Evolutionary conservation across 2,113 vertebrate genomes (phyloP).

Genomic region (Desmodus rotundus): DNA sequence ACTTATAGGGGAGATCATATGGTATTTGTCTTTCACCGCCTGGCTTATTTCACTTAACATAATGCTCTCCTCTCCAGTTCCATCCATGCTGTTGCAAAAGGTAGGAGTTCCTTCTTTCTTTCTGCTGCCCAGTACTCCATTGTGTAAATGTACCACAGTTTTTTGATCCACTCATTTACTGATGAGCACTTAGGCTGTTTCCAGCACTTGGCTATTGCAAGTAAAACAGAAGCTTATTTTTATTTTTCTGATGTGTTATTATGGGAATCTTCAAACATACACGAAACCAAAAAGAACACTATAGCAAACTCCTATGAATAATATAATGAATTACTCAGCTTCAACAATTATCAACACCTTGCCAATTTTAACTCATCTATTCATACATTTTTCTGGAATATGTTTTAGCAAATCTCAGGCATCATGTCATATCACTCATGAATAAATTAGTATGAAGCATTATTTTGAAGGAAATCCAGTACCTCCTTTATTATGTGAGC

Average conservation of each 20-base stretch:
- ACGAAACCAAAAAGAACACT: neutral
- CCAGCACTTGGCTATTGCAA: neutral
- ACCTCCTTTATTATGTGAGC: neutral
- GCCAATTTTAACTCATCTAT: constrained; percentile 2
- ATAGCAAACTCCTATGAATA: neutral
- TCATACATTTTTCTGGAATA: neutral
- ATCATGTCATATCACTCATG: neutral
- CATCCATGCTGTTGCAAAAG: too few relatives aligned
- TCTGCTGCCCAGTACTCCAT: too few relatives aligned
- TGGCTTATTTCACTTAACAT: too few relatives aligned
- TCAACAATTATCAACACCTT: constrained; percentile 6
- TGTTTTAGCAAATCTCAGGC: neutral
- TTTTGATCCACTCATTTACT: too few relatives aligned
- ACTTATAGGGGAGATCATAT: too few relatives aligned
- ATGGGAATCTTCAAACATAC: constrained; percentile 24
- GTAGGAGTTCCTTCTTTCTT: too few relatives aligned
- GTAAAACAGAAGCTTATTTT: constrained; percentile 16
- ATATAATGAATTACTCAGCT: neutral
- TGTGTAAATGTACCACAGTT: too few relatives aligned
- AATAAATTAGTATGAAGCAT: neutral
- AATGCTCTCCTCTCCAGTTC: too few relatives aligned
- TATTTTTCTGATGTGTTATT: constrained; percentile 8
- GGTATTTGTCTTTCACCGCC: too few relatives aligned
- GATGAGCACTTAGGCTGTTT: too few relatives aligned
- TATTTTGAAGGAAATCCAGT: constrained; percentile 49